Evolutionary conservation across 2,888 invertebrate genomes (phyloP).

Genomic region (Callosobruchus maculatus): DNA sequence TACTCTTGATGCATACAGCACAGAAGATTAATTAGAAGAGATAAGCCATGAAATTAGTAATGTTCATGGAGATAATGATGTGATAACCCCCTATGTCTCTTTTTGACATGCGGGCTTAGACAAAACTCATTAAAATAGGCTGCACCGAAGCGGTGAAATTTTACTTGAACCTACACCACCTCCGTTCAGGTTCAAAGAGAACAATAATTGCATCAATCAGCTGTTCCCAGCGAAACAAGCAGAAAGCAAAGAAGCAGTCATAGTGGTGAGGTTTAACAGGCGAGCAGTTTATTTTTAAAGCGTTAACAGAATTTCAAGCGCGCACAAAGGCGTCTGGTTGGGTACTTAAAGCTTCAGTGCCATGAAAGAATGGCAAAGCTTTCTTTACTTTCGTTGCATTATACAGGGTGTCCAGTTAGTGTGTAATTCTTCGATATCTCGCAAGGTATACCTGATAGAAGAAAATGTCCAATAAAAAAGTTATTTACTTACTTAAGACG

Average conservation of each 20-base stretch:
- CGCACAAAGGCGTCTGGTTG: neutral
- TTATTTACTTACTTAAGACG: too few species aligned
- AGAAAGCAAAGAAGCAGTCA: neutral
- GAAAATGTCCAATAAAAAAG: too few species aligned
- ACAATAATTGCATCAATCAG: neutral
- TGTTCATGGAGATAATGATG: too few species aligned
- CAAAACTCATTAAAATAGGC: too few species aligned
- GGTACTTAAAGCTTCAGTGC: neutral
- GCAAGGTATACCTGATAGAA: too few species aligned
- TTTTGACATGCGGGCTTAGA: too few species aligned
- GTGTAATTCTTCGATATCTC: too few species aligned
- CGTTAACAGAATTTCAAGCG: neutral
- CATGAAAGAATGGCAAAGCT: neutral
- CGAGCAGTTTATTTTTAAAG: neutral
- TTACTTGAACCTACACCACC: neutral
- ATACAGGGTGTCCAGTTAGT: too few species aligned
- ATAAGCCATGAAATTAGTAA: too few species aligned
- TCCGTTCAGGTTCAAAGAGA: neutral
- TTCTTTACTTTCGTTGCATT: neutral
- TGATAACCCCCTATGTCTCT: too few species aligned
- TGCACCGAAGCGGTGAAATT: neutral
- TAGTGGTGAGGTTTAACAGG: neutral
- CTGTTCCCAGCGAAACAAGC: neutral
- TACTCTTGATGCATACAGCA: too few species aligned
- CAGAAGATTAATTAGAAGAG: too few species aligned